Base-by-base conservation (phyloP, 2,888 invertebrate species). In the Piscicola geometra region DNA sequence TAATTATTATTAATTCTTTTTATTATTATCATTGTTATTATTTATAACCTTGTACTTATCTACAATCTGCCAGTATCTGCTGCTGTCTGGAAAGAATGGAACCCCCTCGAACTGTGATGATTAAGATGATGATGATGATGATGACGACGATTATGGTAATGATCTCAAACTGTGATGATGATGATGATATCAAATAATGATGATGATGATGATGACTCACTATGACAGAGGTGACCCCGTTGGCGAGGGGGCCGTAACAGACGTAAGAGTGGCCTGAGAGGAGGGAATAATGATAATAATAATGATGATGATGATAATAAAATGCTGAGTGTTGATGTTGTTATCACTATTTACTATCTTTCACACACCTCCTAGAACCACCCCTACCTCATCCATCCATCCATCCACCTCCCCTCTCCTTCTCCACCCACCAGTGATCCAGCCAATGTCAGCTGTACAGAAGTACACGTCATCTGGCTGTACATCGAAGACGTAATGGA, bases 171-270 rank as follows among this genome's bases (percentile, higher is more conserved):
- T 21, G n/a, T 25, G 2, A 52, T 71, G 1, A 35, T 47, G 1
- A 35, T 67, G 2, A 25, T 67, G 2, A 67, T 25, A 5, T 5
- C n/a, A 5, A 67, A 56, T 47, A 18, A 28, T 28, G 1, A 56
- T 30, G 15, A 30, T 28, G 5, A n/a, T 33, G 9, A 25, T 52
- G 2, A 21, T 25, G 15, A 52, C 71, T 89, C 86, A 96, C 96
- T 88, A 99, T 89, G 73, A 99, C 91, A 64, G 94, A 93, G 12
- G 96, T 96, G 28, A 96, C 93, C 0, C 91, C 93, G 86, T 96
- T 96, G 21, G 93, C 91, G 77, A 99, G 87, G 1, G 98, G 97
- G 18, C 95, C 98, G 85, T 99, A 99, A 15, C 93, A 92, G 28
- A 87, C 84, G 79, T 88, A 88, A 1, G 85, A 83, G 79, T 87